These are phyloP conservation scores for Peromyscus eremicus DNA, from an alignment of 2,797 vertebrate genomes.

Conservation along the genomic window DNA sequence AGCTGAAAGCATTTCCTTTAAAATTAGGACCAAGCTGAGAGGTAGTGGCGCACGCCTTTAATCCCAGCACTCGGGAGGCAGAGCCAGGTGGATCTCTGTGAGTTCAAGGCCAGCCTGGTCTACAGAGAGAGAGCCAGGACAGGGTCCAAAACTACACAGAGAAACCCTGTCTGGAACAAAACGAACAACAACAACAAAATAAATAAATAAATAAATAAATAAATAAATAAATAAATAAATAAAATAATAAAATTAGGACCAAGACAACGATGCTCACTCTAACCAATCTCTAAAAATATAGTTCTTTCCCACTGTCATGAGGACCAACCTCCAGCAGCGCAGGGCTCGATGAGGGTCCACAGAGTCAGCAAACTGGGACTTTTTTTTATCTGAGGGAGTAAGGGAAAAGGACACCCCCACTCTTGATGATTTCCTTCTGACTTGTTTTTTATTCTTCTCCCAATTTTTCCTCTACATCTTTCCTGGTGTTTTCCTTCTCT, in stretches of 20 bases:
- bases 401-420: neutral
- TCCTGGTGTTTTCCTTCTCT: neutral
- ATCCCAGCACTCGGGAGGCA: no score
- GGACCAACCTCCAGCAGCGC: neutral
- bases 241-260: no score
- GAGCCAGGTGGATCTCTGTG: no score
- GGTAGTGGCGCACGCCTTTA: no score
- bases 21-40: neutral
- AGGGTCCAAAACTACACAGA: no score
- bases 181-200: no score
- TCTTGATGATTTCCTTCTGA: neutral
- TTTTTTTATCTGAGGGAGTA: neutral
- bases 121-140: no score
- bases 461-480: neutral
- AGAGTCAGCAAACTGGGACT: neutral
- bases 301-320: neutral
- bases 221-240: no score
- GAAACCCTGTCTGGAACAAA: no score
- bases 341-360: neutral
- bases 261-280: neutral
- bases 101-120: no score
- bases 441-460: neutral
- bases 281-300: neutral
- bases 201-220: no score
- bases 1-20: neutral